Percentiles rank a stretch among this genome's conserved stretches.
Conservation (phyloP, 2,888 invertebrate genomes). For the Cylloceria caligata region DNA sequence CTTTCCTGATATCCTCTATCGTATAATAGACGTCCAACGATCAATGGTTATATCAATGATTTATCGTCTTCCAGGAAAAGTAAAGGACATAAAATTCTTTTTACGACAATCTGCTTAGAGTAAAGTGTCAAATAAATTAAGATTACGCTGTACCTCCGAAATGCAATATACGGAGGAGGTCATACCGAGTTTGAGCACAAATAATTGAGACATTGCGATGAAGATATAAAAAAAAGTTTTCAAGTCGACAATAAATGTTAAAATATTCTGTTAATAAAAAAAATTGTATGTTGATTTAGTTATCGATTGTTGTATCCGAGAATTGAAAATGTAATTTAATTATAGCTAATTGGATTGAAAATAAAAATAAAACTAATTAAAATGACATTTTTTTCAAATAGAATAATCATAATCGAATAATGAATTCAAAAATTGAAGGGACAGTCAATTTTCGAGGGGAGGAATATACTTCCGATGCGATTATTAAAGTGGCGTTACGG, state of each 20-base stretch:
- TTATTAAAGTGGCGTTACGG: slow-evolving; percentile 38
- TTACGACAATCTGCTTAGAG: slow-evolving; percentile 8
- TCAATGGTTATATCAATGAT: slow-evolving; percentile 50
- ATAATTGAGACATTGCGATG: neutral
- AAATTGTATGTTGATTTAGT: too few relatives aligned
- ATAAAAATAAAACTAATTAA: too few relatives aligned
- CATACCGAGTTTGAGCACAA: neutral
- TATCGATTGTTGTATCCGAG: too few relatives aligned
- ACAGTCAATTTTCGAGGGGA: neutral
- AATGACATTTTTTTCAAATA: too few relatives aligned
- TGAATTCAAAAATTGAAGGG: neutral
- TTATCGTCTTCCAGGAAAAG: slow-evolving; percentile 20
- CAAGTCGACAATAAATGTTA: neutral
- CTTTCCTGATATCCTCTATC: neutral
- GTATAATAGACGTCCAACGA: slow-evolving; percentile 16
- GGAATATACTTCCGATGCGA: slow-evolving; percentile 9
- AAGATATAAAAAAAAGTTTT: neutral
- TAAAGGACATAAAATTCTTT: slow-evolving; percentile 29
- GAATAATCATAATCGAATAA: neutral
- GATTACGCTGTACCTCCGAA: neutral
- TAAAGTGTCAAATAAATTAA: slow-evolving; percentile 33
- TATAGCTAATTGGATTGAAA: neutral
- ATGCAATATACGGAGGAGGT: neutral
- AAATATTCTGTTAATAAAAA: neutral
- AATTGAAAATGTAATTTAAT: neutral